Evolutionary conservation across 2,113 vertebrate species (phyloP), one percentile per base, ranked within the genome.

Genomic region (Mormyrus lacerda): DNA sequence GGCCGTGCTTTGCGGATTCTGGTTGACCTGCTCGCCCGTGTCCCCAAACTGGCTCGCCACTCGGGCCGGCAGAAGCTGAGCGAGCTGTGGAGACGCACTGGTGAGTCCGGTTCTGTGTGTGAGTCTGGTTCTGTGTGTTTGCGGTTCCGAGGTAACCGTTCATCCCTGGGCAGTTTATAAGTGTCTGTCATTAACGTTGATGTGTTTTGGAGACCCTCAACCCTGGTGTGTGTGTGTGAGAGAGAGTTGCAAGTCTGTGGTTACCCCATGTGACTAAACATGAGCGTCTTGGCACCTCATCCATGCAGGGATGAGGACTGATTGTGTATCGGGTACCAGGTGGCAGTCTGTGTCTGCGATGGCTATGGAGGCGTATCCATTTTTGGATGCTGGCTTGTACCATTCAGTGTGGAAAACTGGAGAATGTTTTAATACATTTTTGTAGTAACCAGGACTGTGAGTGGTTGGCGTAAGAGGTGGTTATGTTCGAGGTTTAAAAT

Each of bases 21-120:
- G 39, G 94, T 93, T 0, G 91, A 91, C 50, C 92, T 95, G 91
- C 94, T 95, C 73, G 92, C 89, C 27, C 91, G 92, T 9, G 92
- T 95, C 69, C 94, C 95, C 0, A 94, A 94, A 92, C 89, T 90
- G 83, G 91, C 94, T 91, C 91, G 91, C 0, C 90, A 91, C 88
- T 94, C 92, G 0, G 92, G 95, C 0, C 90, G 90, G 0, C 91
- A 94, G 93, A 94, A 95, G 19, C 91, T 96, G 89, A 58, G 92
- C 7, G 91, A 92, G 85, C 90, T 95, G 84, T 95, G 95, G 95
- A 94, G 91, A 55, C 91, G 82, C 87, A 90, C 94, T 0, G 95
- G 95, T 96, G 93, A 95, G 95, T 92, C 45, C 17, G 15, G 15
- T 3, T 86, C n/a, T 53, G 61, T 65, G 87, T 88, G 19, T 69